Evolutionary conservation across 2,113 vertebrate genomes (phyloP), one percentile per base, ranked within the genome.

Genomic region (Parus major): DNA sequence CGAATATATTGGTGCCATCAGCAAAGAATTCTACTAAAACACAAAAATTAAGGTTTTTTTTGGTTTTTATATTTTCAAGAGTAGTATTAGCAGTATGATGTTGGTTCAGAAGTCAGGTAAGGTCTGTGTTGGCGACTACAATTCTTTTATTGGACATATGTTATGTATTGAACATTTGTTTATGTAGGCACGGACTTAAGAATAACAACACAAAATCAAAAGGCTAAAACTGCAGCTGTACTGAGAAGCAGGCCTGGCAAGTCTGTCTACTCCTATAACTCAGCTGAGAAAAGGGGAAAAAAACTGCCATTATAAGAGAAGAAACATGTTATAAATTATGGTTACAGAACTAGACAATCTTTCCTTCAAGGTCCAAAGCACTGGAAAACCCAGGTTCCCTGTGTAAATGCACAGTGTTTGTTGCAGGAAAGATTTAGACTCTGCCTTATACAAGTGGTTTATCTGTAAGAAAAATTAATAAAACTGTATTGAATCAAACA

Each of bases 81-180:
- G 60, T n/a, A 69, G 76, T 78, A 93, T 35, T 52, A 95, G 84
- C 89, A 95, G 29, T 28, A 31, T 9, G 56, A 55, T 10, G 11
- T 68, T 94, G 33, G 72, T 90, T 96, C 72, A 90, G 83, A 95
- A 95, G 65, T 91, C 81, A 97, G 82, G 52, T 86, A 82, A 97
- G 57, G n/a, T 91, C 86, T 90, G 61, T 96, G 64, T 72, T 94
- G 82, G 82, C n/a, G n/a, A 84, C 70, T 85, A 65, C 56, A 90
- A 91, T 93, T 97, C 65, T 96, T 97, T 97, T 90, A 97, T 96
- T 96, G 84, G 88, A 86, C 68, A 36, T 86, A 89, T 63, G 89
- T 95, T 93, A 78, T 80, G 84, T 82, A 95, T 64, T 90, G 91
- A 96, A 92, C 73, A 90, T 20, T 83, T 88, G 68, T 80, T 95